Evolutionary conservation across 2,888 invertebrate species (phyloP).

Genomic region (Candidula unifasciata): DNA sequence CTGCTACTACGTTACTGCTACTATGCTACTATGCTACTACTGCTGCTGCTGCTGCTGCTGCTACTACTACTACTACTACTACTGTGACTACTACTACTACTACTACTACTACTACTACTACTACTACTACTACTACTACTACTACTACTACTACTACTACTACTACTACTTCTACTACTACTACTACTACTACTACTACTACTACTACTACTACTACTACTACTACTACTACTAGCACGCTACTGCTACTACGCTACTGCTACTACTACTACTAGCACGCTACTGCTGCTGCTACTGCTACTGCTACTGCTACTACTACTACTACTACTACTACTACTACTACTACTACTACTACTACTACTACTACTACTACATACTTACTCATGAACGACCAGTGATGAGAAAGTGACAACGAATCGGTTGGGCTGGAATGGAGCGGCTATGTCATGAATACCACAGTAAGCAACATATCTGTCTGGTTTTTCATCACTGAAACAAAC

Average conservation of each 20-base stretch:
- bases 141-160: slow-evolving; percentile 1
- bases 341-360: not conserved
- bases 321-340: slow-evolving; percentile 8
- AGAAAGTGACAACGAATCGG: too few species aligned
- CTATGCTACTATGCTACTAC: not conserved
- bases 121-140: not conserved
- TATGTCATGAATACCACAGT: too few species aligned
- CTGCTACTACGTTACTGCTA: not conserved
- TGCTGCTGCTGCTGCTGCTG: not conserved
- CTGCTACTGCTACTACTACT: not conserved
- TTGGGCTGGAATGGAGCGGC: too few species aligned
- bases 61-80: slow-evolving; percentile 1
- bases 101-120: slow-evolving; percentile 8
- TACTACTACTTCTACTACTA: slow-evolving; percentile 2
- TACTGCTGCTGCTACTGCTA: not conserved
- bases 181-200: not conserved
- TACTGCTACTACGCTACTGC: not conserved
- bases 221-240: not conserved
- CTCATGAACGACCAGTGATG: too few species aligned
- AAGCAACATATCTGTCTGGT: too few species aligned
- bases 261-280: not conserved
- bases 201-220: slow-evolving; percentile 8
- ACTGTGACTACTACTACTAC: not conserved
- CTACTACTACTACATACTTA: slow-evolving; percentile 1
- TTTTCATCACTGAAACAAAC: too few species aligned